A percentile compares a stretch with the other conserved stretches of the same genome.
Conservation (phyloP, 2,888 invertebrate genomes). For the Therioaphis trifolii region DNA sequence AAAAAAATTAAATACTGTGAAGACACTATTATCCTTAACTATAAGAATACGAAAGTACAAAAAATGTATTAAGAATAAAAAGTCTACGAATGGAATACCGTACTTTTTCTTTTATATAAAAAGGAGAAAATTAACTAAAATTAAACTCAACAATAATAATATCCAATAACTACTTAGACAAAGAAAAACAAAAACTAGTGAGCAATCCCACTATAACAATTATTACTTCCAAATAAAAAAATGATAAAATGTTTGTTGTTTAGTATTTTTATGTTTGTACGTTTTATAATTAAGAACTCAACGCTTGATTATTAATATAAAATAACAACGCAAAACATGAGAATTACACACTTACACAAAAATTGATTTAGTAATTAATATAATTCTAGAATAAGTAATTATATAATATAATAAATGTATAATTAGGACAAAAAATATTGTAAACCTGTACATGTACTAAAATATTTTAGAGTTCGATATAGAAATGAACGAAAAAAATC, state of each 20-base stretch:
- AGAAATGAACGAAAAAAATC: constrained; percentile 56
- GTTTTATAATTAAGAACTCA: constrained; percentile 59
- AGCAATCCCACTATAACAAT: constrained; percentile 63
- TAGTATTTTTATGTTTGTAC: constrained; percentile 59
- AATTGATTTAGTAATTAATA: constrained; percentile 61
- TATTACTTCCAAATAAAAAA: constrained; percentile 62
- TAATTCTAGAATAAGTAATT: constrained; percentile 61
- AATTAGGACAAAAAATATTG: constrained; percentile 62
- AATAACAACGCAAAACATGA: constrained; percentile 61
- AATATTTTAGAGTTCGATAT: constrained; percentile 59
- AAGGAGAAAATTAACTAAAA: constrained; percentile 62
- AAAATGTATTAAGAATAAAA: constrained; percentile 53
- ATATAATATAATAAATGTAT: constrained; percentile 62
- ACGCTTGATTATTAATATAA: constrained; percentile 63
- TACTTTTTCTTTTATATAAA: constrained; percentile 53
- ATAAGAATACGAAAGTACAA: constrained; percentile 63
- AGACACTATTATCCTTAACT: constrained; percentile 59
- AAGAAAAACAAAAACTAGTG: constrained; percentile 63
- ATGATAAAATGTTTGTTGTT: constrained; percentile 56
- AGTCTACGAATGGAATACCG: constrained; percentile 59
- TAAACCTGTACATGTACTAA: constrained; percentile 62
- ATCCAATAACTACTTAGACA: constrained; percentile 63
- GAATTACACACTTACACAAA: constrained; percentile 59
- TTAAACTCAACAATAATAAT: constrained; percentile 63
- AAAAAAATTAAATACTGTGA: constrained; percentile 59